Percentiles rank a stretch among this genome's conserved stretches.
These are phyloP conservation scores for Sinodicranocentrus sp. DNA, from an alignment of 2,888 invertebrate genomes.

Conservation along the genomic window DNA sequence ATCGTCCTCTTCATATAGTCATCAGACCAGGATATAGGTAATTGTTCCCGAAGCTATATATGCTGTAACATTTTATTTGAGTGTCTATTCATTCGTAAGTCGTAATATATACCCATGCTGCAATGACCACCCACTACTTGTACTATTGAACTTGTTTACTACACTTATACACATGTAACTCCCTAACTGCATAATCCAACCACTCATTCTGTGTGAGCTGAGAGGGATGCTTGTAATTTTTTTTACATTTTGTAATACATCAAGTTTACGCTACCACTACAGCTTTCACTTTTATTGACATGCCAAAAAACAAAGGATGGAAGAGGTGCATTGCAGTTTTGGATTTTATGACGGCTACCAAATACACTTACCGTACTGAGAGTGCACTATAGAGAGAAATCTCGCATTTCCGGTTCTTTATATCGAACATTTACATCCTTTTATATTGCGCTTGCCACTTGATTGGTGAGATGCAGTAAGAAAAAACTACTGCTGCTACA, in stretches of 20 bases:
- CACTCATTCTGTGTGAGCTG: too few relatives aligned
- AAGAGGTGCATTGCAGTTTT: background rate
- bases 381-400: background rate
- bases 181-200: background rate
- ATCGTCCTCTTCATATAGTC: background rate
- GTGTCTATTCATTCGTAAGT: too few relatives aligned
- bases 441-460: background rate
- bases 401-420: constrained; percentile 21
- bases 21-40: background rate
- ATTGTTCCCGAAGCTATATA: too few relatives aligned
- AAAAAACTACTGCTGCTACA: background rate
- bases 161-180: background rate
- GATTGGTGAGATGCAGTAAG: too few relatives aligned
- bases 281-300: constrained; percentile 24
- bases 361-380: background rate
- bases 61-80: too few relatives aligned
- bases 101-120: too few relatives aligned
- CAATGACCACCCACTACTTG: constrained; percentile 4
- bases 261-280: too few relatives aligned
- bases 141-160: background rate
- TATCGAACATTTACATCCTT: background rate
- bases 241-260: too few relatives aligned
- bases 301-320: background rate
- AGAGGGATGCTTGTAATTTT: too few relatives aligned
- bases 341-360: background rate